A percentile compares a stretch with the other conserved stretches of the same genome.
Evolutionary conservation across 1,140 invertebrate species (phyloP).

Genomic region (Pemphigus obesinymphae): DNA sequence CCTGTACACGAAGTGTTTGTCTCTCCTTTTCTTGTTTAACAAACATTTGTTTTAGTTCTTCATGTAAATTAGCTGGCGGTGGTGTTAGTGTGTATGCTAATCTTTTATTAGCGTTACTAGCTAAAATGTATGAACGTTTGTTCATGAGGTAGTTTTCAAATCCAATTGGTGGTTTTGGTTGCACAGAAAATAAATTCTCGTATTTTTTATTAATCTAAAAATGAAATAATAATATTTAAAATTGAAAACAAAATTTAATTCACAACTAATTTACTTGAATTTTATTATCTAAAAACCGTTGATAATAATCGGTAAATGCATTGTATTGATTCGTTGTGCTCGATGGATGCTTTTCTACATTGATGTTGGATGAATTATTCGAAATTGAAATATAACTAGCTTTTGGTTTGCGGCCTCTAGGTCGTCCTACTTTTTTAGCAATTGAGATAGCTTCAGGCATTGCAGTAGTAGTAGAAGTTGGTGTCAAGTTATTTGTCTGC

Average conservation of each 20-base stretch:
- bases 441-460: too few relatives aligned
- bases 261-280: constrained; percentile 65
- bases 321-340: constrained; percentile 51
- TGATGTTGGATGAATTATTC: too few relatives aligned
- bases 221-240: background rate
- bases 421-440: too few relatives aligned
- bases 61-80: constrained; percentile 67
- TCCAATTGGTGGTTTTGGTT: constrained; percentile 89
- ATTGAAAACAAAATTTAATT: background rate
- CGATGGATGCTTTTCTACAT: constrained; percentile 43
- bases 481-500: too few relatives aligned
- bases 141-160: constrained; percentile 96
- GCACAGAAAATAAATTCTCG: constrained; percentile 76
- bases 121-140: constrained; percentile 83
- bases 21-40: constrained; percentile 82
- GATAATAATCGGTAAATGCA: constrained; percentile 83
- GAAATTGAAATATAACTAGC: too few relatives aligned
- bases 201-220: constrained; percentile 74
- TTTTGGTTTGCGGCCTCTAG: too few relatives aligned
- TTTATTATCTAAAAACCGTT: constrained; percentile 85
- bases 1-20: constrained; percentile 62
- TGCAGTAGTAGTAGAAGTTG: too few relatives aligned
- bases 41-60: constrained; percentile 77
- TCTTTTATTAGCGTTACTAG: constrained; percentile 69
- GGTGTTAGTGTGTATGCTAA: constrained; percentile 67